Base-by-base conservation (phyloP, 2,888 invertebrate species). In the Idaea aversata region DNA sequence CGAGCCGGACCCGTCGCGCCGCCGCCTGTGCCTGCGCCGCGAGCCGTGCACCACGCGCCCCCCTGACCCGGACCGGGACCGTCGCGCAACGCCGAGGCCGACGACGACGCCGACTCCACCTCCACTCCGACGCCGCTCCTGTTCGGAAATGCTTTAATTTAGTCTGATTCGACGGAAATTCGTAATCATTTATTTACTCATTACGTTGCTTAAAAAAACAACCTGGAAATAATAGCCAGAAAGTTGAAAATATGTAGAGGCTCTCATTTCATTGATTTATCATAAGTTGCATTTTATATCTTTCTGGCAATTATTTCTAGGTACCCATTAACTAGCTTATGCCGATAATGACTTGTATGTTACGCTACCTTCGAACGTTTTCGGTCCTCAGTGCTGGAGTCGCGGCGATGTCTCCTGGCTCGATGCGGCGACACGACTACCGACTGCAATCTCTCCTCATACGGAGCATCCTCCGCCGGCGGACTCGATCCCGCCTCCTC, bases 361-460 rank as follows among this genome's bases (percentile, higher is more conserved):
- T 10, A 2, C 67, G 72, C 15, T 63, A 90, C 91, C 82, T 91
- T 91, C 15, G 91, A 90, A 74, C 87, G 90, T 77, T 89, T 91
- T 7, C 88, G 80, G 63, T 91, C 91, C 34, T 97, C 98, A 0
- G 97, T 97, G 68, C 97, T 94, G 13, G 97, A 97, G 75, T 97
- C 97, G 65, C 90, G 87, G 13, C 91, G 85, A 70, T 92, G 91
- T 64, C 88, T 85, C 61, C 92, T 85, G 36, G 87, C 86, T 75
- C 82, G 91, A 81, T 85, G 93, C 76, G 88, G 93, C 72, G 88
- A 93, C 25, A 90, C 94, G 64, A 93, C 94, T 34, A 94, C 94
- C 63, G 93, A 94, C 77, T 93, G 94, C 66, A 94, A 82, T 63
- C 91, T 80, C 63, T 91, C 92, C 64, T 92, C 92, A 67, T 86